Evolutionary conservation across 1,140 invertebrate genomes (phyloP).

Genomic region (Drosophila sucinea): DNA sequence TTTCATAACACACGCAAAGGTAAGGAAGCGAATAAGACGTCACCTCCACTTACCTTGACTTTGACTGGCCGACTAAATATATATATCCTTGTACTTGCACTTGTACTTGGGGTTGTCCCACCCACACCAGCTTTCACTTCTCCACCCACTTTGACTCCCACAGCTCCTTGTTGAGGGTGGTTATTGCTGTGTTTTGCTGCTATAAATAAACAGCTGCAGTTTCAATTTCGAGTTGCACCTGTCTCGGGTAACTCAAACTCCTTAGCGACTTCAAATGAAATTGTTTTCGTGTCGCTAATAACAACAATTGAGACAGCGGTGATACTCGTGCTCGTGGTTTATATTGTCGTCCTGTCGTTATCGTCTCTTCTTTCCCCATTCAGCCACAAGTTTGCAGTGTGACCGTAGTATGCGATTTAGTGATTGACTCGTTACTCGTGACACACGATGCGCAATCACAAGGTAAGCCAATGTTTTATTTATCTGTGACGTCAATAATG

Average conservation of each 20-base stretch:
- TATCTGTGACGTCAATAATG: not conserved
- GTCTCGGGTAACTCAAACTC: slow-evolving; percentile 37
- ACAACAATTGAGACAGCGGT: slow-evolving; percentile 17
- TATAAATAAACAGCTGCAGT: slow-evolving; percentile 64
- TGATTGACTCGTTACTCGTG: slow-evolving; percentile 5
- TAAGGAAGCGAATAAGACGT: slow-evolving; percentile 44
- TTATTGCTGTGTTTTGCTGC: slow-evolving; percentile 43
- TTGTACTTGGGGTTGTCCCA: slow-evolving; percentile 9
- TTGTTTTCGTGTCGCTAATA: slow-evolving; percentile 27
- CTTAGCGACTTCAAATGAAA: slow-evolving; percentile 29
- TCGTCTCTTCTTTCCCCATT: not conserved
- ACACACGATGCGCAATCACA: not conserved
- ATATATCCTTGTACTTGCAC: slow-evolving; percentile 60
- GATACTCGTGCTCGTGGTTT: not conserved
- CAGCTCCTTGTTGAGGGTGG: slow-evolving; percentile 9
- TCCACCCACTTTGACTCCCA: slow-evolving; percentile 33
- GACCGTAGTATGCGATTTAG: not conserved
- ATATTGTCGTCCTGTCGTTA: slow-evolving; percentile 2
- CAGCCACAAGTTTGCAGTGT: not conserved
- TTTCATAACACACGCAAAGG: slow-evolving; percentile 68
- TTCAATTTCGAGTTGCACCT: slow-evolving; percentile 25
- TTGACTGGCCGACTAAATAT: slow-evolving; percentile 35
- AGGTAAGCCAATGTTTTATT: not conserved
- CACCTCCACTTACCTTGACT: slow-evolving; percentile 59
- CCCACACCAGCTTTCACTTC: slow-evolving; percentile 32